These are phyloP conservation scores for Lophochroa leadbeateri DNA, from an alignment of 2,113 vertebrate species.

Conservation along the genomic window DNA sequence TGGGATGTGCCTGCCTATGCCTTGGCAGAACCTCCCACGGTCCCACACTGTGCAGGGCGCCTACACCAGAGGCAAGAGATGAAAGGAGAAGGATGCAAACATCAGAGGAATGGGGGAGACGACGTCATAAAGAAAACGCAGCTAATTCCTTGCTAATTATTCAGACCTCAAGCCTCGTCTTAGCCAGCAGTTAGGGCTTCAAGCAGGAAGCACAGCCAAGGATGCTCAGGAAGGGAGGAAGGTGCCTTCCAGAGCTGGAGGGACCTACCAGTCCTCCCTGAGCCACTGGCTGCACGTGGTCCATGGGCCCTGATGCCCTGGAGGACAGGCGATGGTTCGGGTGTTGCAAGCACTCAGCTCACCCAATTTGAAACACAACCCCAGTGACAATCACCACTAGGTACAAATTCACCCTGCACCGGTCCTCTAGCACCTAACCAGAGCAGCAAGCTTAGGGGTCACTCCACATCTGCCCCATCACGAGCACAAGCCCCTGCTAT, in stretches of 20 bases:
- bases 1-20: neutral
- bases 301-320: neutral
- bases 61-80: neutral
- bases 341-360: neutral
- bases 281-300: accelerated
- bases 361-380: neutral
- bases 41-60: neutral
- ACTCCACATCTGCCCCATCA: neutral
- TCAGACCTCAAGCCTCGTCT: neutral
- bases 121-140: neutral
- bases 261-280: neutral
- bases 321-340: accelerated
- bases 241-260: neutral
- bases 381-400: neutral
- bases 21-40: neutral
- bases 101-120: neutral
- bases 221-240: neutral
- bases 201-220: neutral
- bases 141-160: slow-evolving; percentile 47
- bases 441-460: neutral
- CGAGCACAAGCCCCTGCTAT: accelerated
- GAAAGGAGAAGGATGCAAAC: slow-evolving; percentile 25
- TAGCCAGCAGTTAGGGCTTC: neutral
- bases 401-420: neutral
- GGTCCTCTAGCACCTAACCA: neutral